Base-by-base conservation (phyloP, 2,888 invertebrate species). In the Julus scanicus region DNA sequence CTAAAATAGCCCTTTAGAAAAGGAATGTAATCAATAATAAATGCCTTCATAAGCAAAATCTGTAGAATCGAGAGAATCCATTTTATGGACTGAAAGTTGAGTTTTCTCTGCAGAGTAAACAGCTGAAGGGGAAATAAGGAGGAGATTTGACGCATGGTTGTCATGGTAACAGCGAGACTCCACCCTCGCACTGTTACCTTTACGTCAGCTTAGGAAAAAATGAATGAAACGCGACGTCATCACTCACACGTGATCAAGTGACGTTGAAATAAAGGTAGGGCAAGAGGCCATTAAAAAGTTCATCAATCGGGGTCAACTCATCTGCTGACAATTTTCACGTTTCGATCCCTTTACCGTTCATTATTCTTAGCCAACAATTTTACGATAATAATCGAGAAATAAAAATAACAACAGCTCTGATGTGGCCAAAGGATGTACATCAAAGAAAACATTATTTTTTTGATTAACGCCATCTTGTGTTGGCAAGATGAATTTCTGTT, bases 41-140 rank as follows among this genome's bases (percentile, higher is more conserved):
- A 71, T 71, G 71, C 71, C 29, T 71, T 71, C 71, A 29, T 71
- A 71, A 71, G 29, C 71, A 71, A 71, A 71, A 71, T 71, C 71
- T n/a, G 5, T 71, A 6, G 29, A 29, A 71, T 37, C 71, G 71
- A 71, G 11, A 71, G 71, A 11, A 71, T 71, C 29, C 71, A 71
- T 71, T 71, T 71, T 29, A 13, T 71, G 29, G n/a, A 71, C 71
- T 71, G 37, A 13, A 71, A 29, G 29, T 71, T 29, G 71, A 71
- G 3, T 29, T 71, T 71, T 11, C 63, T 20, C 63, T n/a, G 4
- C 20, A 63, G 20, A 29, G 71, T 71, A 71, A 71, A 71, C 71
- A 71, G 71, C 71, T 71, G 71, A 71, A 71, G 71, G 71, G 71
- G 71, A 29, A 71, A 71, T 13, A 71, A 29, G 71, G 71, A 71